Base-by-base conservation (phyloP, 2,888 invertebrate species). In the Rhabditoides inermis region DNA sequence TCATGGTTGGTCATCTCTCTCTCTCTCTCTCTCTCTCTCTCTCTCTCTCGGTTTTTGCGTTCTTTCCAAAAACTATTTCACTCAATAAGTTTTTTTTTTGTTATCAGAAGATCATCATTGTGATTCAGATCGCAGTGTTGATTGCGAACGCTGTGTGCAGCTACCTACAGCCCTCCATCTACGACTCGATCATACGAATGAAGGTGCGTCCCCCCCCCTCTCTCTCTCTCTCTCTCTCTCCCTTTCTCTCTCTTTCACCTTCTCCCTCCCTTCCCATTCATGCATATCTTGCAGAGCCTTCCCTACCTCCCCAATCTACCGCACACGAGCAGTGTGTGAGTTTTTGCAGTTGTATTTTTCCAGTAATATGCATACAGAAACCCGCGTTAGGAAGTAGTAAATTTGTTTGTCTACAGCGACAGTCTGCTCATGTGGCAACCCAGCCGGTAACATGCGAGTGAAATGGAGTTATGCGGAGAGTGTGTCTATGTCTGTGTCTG, bases 101-200 rank as follows among this genome's bases (percentile, higher is more conserved):
- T 20, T 20, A 10, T 5, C 18, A 15, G 42, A 15, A 15, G 23
- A 28, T 23, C n/a, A 26, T 3, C 15, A 56, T 44, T 45, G 47
- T 55, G 72, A 53, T 78, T 44, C 77, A 83, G 83, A 89, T 94
- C 65, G 88, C 94, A 1, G 94, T 95, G 1, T 80, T 98, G 48
- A 87, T 94, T 25, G 87, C 94, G 32, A 95, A 95, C 79, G 94
- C 91, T 0, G 85, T 91, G 18, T 90, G 91, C 0, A 86, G 90
- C 22, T 81, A 89, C n/a, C 82, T 98, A 12, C 90, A 91, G 73
- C 94, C 94, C 0, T 94, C 94, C 37, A 87, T 94, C 77, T 98
- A 95, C 81, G 95, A 98, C 82, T 91, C 90, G 78, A 94, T 95
- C 76, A 95, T 98, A 64, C 83, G 90, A 65, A 90, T 98, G 73